Conservation (phyloP, 2,888 invertebrate genomes). For the Thymelicus lineola region DNA sequence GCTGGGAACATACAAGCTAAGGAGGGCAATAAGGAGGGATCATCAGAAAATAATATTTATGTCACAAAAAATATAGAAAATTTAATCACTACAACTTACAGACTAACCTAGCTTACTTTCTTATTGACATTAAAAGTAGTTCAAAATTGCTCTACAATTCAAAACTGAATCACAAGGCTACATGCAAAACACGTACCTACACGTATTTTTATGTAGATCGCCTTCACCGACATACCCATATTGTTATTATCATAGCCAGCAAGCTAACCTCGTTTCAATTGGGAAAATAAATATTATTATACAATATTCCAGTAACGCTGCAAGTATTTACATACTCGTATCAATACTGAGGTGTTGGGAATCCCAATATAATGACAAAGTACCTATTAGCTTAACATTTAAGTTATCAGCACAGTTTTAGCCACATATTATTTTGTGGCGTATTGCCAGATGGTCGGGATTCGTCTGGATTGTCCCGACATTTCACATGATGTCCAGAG, state of each 20-base stretch:
- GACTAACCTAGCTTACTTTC: not conserved
- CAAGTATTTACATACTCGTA: too few relatives aligned
- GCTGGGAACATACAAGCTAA: too few relatives aligned
- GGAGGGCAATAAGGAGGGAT: too few relatives aligned
- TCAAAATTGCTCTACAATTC: slow-evolving; percentile 10
- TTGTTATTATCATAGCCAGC: not conserved
- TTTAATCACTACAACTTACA: not conserved
- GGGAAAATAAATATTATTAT: not conserved
- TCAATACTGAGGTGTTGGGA: too few relatives aligned
- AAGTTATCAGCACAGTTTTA: too few relatives aligned
- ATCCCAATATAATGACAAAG: too few relatives aligned
- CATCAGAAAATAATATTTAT: not conserved
- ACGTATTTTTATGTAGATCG: slow-evolving; percentile 1
- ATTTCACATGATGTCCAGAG: too few relatives aligned
- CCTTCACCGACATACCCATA: slow-evolving; percentile 1
- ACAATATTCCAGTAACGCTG: too few relatives aligned
- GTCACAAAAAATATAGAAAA: not conserved
- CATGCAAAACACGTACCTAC: not conserved
- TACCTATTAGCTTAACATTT: too few relatives aligned
- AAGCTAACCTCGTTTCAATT: not conserved
- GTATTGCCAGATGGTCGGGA: too few relatives aligned
- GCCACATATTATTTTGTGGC: too few relatives aligned
- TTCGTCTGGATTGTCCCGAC: too few relatives aligned
- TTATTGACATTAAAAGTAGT: not conserved
- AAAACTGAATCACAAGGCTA: slow-evolving; percentile 4